phyloP scores from a whole-genome alignment of 2,888 invertebrate genomes.

The Tetragonula carbonaria region DNA sequence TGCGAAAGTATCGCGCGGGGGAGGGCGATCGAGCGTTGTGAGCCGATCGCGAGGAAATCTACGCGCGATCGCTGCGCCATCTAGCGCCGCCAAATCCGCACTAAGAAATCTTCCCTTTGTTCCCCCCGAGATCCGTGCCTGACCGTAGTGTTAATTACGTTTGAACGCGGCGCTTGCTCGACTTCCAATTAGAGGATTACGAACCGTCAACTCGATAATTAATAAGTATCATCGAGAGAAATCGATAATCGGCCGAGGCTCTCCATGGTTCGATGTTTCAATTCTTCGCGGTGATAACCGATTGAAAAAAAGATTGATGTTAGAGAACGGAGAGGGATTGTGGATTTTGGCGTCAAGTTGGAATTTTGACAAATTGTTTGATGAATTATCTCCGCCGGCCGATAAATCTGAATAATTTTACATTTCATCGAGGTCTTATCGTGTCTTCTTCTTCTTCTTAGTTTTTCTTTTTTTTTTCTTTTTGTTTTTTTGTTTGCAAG shows the following conservation, averaged over 20 bases:
- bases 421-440: neutral
- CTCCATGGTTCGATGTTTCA: conserved; percentile 23
- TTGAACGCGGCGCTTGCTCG: neutral
- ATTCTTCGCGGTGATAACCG: conserved; percentile 26
- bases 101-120: neutral
- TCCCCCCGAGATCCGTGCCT: neutral
- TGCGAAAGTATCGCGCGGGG: neutral
- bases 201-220: neutral
- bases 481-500: neutral
- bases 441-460: too few species aligned
- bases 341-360: too few species aligned
- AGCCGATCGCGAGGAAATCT: neutral
- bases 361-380: neutral
- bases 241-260: neutral
- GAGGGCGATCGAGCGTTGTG: neutral
- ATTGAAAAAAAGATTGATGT: conserved; percentile 16
- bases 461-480: too few species aligned
- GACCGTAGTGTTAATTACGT: neutral
- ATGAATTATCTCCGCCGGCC: neutral
- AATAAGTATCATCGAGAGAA: neutral
- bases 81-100: too few species aligned
- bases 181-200: neutral
- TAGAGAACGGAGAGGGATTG: neutral
- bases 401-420: neutral
- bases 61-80: neutral